Evolutionary conservation across 2,113 vertebrate genomes (phyloP).

Genomic region (Sinocyclocheilus rhinocerous): DNA sequence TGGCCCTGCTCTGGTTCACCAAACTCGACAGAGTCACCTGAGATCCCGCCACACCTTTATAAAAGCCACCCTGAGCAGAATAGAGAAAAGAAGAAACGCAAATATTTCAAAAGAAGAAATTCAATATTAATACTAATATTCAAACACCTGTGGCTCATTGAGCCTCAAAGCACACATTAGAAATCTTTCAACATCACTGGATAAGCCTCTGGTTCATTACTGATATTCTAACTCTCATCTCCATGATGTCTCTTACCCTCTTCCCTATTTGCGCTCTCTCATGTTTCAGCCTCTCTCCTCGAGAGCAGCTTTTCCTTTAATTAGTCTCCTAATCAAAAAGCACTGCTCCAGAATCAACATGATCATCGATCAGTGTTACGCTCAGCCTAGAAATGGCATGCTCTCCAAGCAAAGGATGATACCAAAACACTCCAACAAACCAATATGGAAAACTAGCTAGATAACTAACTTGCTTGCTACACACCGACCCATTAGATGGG

Average conservation of each 20-base stretch:
- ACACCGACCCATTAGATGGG: not conserved
- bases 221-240: constrained; percentile 33
- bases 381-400: not conserved
- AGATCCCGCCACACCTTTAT: constrained; percentile 90
- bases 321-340: constrained; percentile 67
- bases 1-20: constrained; percentile 87
- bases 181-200: constrained; percentile 3
- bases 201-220: constrained; percentile 1
- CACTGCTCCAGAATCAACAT: constrained; percentile 55
- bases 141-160: not conserved
- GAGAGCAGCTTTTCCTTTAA: constrained; percentile 61
- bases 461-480: not conserved
- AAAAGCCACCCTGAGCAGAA: constrained; percentile 81
- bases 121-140: not conserved
- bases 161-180: not conserved
- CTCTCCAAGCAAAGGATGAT: not conserved
- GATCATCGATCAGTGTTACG: constrained; percentile 17
- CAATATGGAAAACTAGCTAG: not conserved
- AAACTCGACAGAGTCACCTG: constrained; percentile 95
- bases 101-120: not conserved
- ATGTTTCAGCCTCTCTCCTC: constrained; percentile 12
- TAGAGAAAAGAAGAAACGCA: not conserved
- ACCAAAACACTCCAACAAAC: not conserved
- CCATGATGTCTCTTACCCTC: not conserved
- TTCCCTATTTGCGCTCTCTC: constrained; percentile 9